Percentiles rank a stretch among this genome's conserved stretches.
Evolutionary conservation across 2,113 vertebrate species (phyloP).

Genomic region (Glareola pratincola): DNA sequence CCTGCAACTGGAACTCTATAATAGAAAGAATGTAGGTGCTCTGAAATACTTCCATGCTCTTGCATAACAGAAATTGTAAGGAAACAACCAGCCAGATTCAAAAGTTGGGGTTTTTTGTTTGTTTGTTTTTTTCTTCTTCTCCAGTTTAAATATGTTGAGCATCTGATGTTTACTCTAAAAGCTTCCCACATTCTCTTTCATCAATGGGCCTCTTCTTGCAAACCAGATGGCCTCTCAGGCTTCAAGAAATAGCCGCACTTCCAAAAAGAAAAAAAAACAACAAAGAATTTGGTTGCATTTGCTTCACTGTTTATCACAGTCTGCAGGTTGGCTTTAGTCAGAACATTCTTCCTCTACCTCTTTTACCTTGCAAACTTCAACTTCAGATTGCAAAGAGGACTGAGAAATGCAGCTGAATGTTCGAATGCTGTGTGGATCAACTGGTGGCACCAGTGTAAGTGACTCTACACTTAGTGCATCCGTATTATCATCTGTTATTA

Average conservation of each 20-base stretch:
- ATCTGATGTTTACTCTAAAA: background rate
- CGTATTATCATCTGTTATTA: constrained; percentile 81
- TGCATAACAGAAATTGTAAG: background rate
- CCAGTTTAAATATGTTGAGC: background rate
- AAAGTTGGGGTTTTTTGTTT: background rate
- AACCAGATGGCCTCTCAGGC: background rate
- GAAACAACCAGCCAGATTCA: background rate
- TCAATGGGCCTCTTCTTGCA: background rate
- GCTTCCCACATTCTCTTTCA: background rate
- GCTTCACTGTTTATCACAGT: background rate
- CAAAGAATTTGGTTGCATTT: background rate
- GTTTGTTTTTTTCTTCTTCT: background rate
- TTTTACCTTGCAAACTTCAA: background rate
- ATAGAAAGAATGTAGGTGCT: background rate
- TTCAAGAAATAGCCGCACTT: background rate
- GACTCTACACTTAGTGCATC: constrained; percentile 90
- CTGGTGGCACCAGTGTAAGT: constrained; percentile 88
- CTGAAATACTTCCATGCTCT: background rate
- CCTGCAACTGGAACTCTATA: background rate
- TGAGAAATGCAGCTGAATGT: constrained; percentile 53
- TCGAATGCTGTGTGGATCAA: constrained; percentile 82
- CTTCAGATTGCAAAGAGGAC: constrained; percentile 31
- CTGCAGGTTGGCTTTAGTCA: background rate
- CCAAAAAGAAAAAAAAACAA: background rate
- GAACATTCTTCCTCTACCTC: background rate